Evolutionary conservation across 2,113 vertebrate species (phyloP).

Genomic region (Alouatta palliata): DNA sequence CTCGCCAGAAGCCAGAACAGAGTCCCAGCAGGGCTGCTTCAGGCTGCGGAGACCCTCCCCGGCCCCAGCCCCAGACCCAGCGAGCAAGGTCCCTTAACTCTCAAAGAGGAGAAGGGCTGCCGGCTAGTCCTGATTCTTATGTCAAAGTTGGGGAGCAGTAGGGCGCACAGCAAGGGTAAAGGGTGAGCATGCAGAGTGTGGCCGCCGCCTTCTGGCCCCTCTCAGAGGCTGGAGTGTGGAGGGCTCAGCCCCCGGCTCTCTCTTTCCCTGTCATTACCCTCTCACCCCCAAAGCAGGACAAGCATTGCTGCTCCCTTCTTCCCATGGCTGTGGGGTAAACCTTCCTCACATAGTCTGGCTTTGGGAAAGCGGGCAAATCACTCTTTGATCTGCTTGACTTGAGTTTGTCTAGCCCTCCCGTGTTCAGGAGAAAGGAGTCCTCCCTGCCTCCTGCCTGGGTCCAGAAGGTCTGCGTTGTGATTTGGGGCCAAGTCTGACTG

Average conservation of each 20-base stretch:
- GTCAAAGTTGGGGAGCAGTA: too few relatives aligned
- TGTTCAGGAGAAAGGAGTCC: neutral
- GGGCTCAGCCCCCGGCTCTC: too few relatives aligned
- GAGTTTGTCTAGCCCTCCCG: neutral
- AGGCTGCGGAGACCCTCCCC: accelerated
- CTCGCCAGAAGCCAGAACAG: neutral
- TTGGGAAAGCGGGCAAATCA: neutral
- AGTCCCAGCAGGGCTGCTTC: neutral
- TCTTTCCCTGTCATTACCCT: neutral
- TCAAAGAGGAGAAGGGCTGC: neutral
- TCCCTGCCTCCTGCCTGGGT: neutral
- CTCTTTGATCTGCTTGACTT: neutral
- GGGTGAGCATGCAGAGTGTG: accelerated
- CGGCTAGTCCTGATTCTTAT: neutral
- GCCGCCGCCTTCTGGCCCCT: too few relatives aligned
- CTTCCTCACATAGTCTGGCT: neutral
- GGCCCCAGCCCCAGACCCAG: too few relatives aligned
- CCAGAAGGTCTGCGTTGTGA: neutral
- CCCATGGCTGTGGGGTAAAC: neutral
- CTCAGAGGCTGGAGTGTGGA: accelerated
- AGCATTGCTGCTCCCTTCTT: neutral
- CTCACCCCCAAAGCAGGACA: neutral
- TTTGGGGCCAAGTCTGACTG: too few relatives aligned
- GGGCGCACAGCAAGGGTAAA: neutral
- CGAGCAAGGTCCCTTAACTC: neutral